Evolutionary conservation across 2,888 invertebrate species (phyloP).

Genomic region (Lingula anatina): DNA sequence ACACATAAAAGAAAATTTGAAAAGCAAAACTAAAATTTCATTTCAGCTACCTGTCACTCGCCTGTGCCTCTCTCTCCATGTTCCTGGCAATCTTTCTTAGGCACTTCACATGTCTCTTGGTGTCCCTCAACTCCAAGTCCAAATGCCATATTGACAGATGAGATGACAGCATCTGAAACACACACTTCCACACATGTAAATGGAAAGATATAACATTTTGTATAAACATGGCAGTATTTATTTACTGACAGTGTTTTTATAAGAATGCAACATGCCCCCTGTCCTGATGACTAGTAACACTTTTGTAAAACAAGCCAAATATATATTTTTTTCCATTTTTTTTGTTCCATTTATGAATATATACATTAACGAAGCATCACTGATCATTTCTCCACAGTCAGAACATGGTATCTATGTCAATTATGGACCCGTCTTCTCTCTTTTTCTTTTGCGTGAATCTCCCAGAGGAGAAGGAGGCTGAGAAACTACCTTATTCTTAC

Average conservation of each 20-base stretch:
- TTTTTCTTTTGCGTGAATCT: constrained; percentile 11
- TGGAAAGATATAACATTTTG: constrained; percentile 4
- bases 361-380: too few relatives aligned
- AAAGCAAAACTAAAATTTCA: too few relatives aligned
- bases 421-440: constrained; percentile 2
- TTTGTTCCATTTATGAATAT: too few relatives aligned
- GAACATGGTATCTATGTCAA: neutral
- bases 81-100: constrained; percentile 28
- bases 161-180: too few relatives aligned
- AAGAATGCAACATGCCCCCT: neutral
- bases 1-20: too few relatives aligned
- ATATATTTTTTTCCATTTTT: too few relatives aligned
- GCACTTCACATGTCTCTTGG: constrained; percentile 24
- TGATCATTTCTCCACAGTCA: neutral
- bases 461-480: neutral
- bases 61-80: constrained; percentile 31
- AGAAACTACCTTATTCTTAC: constrained; percentile 7
- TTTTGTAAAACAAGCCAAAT: neutral
- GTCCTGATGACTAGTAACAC: neutral
- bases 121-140: constrained; percentile 25
- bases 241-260: neutral
- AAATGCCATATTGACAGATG: constrained; percentile 19
- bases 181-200: constrained; percentile 18
- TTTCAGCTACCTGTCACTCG: constrained; percentile 38
- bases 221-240: neutral